A percentile compares a stretch with the other conserved stretches of the same genome.
Conservation (phyloP, 2,797 vertebrate genomes). For the Brotula barbata region DNA sequence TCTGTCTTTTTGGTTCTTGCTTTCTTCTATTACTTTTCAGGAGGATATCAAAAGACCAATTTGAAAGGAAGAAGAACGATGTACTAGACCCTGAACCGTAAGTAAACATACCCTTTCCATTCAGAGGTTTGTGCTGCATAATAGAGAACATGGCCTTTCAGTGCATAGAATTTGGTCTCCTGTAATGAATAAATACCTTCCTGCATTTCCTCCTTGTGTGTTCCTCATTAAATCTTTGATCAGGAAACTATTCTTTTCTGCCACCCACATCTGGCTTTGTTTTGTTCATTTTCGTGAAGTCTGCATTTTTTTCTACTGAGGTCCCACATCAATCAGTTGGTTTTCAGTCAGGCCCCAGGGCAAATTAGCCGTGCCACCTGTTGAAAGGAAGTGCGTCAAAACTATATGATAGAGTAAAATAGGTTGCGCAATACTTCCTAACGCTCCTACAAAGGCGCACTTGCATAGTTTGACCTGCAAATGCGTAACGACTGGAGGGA, state of each 20-base stretch:
- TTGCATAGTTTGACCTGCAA: conserved; percentile 64
- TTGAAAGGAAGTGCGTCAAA: conserved; percentile 25
- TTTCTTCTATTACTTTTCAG: conserved; percentile 63
- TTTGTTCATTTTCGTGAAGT: conserved; percentile 35
- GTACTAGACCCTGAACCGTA: conserved; percentile 97
- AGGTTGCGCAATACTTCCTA: neutral
- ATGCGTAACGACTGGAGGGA: conserved; percentile 63
- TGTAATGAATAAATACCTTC: conserved; percentile 3
- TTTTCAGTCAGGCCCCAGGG: conserved; percentile 12
- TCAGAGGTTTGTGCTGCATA: neutral
- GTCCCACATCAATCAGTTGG: conserved; percentile 38
- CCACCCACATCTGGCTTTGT: conserved; percentile 55
- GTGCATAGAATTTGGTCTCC: neutral
- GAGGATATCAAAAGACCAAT: conserved; percentile 99
- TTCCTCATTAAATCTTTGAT: conserved; percentile 29
- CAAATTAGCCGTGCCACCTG: conserved; percentile 51
- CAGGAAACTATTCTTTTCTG: conserved; percentile 11
- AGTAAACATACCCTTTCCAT: conserved; percentile 69
- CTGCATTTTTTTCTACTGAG: conserved; percentile 36
- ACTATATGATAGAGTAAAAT: neutral
- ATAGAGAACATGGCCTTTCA: neutral
- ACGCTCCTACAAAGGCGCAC: conserved; percentile 64
- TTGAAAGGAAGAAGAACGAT: conserved; percentile 99
- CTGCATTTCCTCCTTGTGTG: conserved; percentile 15
- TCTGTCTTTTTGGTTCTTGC: neutral